Evolutionary conservation across 2,797 vertebrate genomes (phyloP), one percentile per base, ranked within the genome.

Genomic region (Microchirus variegatus): DNA sequence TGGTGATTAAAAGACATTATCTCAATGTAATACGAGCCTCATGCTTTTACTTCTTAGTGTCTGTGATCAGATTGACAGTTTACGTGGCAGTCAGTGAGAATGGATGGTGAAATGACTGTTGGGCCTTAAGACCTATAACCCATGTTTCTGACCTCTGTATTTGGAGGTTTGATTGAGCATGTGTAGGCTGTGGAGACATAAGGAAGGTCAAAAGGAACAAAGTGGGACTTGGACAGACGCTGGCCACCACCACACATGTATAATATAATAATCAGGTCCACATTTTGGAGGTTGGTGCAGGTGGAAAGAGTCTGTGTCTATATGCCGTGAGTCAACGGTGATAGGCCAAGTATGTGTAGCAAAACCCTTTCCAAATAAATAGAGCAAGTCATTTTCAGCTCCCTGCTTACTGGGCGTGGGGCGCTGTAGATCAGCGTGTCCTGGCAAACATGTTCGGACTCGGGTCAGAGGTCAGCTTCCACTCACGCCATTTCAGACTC

Each of bases 241-340:
- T 17, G 51, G 48, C 67, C 59, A 62, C 54, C 61, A 44, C 80
- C n/a, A n/a, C n/a, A n/a, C n/a, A n/a, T 15, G 53, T 49, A 67
- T 71, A 68, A 63, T 47, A 38, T 45, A 64, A 66, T 81, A 78
- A 86, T 73, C 48, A 62, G 37, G 42, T 74, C 64, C 71, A 73
- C 43, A 69, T 80, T 82, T 69, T 70, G 62, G 51, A 83, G 19
- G 78, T 78, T 85, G 80, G 62, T 53, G 69, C 78, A 78, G 78
- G 73, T 83, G 80, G 58, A 50, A 62, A 37, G 46, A 53, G 31
- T 58, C 62, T 47, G 26, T 44, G 11, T 50, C 53, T 67, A 52
- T 69, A 70, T 72, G 61, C 54, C 63, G 44, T 59, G 49, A 58
- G 48, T 70, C 67, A 81, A 75, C 31, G 1, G 22, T 9, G 26